These are phyloP conservation scores for Aurelia sp. DNA, from an alignment of 30 jellyfish, hydroid and myxozoan species.

Conservation along the genomic window DNA sequence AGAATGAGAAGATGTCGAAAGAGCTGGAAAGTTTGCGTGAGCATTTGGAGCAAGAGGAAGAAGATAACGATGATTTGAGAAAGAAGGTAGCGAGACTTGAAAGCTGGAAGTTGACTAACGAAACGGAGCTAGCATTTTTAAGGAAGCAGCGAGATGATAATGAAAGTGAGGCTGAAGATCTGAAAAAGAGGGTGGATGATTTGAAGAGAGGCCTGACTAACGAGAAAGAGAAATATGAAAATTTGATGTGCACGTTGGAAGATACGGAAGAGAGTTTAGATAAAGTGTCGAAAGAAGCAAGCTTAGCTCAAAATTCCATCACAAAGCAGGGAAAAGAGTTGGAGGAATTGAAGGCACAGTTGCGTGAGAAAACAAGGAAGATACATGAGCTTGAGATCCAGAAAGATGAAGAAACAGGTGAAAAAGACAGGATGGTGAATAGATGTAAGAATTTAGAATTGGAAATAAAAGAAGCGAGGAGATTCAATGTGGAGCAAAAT, in stretches of 20 bases:
- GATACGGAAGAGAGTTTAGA: slow-evolving; percentile 83
- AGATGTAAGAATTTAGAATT: slow-evolving; percentile 59
- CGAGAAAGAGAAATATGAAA: slow-evolving; percentile 61
- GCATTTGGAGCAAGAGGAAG: slow-evolving; percentile 90
- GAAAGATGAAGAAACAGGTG: slow-evolving; percentile 44
- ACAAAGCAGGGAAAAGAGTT: slow-evolving; percentile 58
- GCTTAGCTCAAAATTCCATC: slow-evolving; percentile 57
- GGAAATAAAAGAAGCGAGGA: slow-evolving; percentile 73
- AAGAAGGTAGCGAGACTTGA: slow-evolving; percentile 60
- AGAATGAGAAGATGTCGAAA: slow-evolving; percentile 45
- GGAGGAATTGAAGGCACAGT: slow-evolving; percentile 63
- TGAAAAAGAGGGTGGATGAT: slow-evolving; percentile 75
- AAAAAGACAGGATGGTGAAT: slow-evolving; percentile 40
- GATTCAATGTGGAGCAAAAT: slow-evolving; percentile 51
- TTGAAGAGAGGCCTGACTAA: slow-evolving; percentile 48
- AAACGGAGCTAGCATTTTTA: slow-evolving; percentile 59
- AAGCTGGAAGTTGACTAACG: slow-evolving; percentile 61
- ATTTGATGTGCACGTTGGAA: slow-evolving; percentile 77
- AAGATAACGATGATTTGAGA: slow-evolving; percentile 76
- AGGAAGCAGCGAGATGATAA: slow-evolving; percentile 65
- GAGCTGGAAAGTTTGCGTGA: slow-evolving; percentile 68
- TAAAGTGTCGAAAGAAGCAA: slow-evolving; percentile 59
- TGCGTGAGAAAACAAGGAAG: slow-evolving; percentile 69
- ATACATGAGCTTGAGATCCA: slow-evolving; percentile 74
- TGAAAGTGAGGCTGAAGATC: slow-evolving; percentile 64